These are phyloP conservation scores for Chironomus tepperi DNA, from an alignment of 1,140 invertebrate species.

Conservation along the genomic window DNA sequence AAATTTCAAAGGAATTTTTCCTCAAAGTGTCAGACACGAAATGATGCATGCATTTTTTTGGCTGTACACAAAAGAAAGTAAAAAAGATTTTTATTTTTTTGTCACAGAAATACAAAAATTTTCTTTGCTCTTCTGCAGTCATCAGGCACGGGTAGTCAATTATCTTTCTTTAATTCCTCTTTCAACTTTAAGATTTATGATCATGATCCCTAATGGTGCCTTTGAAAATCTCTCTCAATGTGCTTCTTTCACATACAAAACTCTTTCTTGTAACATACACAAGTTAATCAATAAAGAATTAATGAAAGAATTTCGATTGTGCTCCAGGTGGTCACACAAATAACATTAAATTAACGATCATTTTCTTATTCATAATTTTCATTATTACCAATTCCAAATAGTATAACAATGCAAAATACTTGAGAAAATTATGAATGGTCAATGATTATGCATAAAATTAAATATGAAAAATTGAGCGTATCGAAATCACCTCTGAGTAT, in stretches of 20 bases:
- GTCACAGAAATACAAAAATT: background rate
- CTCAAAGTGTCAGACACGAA: conserved; percentile 6
- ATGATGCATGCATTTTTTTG: background rate
- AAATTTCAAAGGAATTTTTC: conserved; percentile 9
- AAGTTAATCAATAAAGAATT: conserved; percentile 9
- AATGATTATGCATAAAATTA: conserved; percentile 14
- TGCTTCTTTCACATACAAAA: background rate
- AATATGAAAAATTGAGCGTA: conserved; percentile 14
- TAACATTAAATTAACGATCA: background rate
- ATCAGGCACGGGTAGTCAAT: background rate
- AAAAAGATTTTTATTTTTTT: background rate
- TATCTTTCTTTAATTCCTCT: conserved; percentile 14
- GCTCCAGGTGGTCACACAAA: background rate
- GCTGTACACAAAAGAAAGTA: background rate
- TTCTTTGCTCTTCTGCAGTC: background rate
- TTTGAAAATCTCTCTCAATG: background rate
- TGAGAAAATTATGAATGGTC: conserved; percentile 8
- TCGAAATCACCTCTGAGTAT: background rate
- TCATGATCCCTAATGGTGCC: conserved; percentile 1
- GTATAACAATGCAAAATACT: conserved; percentile 5
- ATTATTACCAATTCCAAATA: background rate
- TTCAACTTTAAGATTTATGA: conserved; percentile 4
- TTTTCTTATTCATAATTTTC: background rate
- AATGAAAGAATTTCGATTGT: conserved; percentile 14
- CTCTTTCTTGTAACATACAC: background rate